These are phyloP conservation scores for Aporophyla nigra DNA, from an alignment of 2,888 invertebrate species.

Conservation along the genomic window DNA sequence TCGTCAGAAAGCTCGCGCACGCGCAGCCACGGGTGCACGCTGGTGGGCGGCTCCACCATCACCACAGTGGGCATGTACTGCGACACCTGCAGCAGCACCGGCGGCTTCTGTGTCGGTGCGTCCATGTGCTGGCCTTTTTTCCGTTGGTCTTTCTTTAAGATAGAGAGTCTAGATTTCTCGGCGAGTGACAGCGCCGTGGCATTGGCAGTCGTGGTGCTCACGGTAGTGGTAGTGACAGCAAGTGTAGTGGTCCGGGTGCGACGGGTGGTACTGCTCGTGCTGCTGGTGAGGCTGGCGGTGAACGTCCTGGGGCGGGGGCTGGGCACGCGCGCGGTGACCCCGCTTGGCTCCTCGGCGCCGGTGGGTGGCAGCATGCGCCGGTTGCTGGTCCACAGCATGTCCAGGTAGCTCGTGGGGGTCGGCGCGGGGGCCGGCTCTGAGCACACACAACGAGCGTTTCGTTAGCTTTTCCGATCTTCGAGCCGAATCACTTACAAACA, in stretches of 20 bases:
- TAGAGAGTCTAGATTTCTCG: slow-evolving; percentile 84
- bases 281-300: not conserved
- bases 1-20: slow-evolving; percentile 74
- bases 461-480: slow-evolving; percentile 72
- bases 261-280: slow-evolving; percentile 40
- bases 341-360: not conserved
- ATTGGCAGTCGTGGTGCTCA: slow-evolving; percentile 14
- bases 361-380: slow-evolving; percentile 44
- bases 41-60: slow-evolving; percentile 79
- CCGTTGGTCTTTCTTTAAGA: slow-evolving; percentile 81
- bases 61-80: slow-evolving; percentile 78
- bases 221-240: slow-evolving; percentile 21
- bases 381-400: slow-evolving; percentile 58
- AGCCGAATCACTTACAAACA: slow-evolving; percentile 35
- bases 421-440: slow-evolving; percentile 72
- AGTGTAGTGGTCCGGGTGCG: slow-evolving; percentile 21
- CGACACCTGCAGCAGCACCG: slow-evolving; percentile 83
- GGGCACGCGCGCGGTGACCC: slow-evolving; percentile 8
- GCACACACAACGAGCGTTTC: slow-evolving; percentile 82
- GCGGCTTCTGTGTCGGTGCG: slow-evolving; percentile 77
- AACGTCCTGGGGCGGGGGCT: slow-evolving; percentile 39
- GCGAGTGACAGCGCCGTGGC: slow-evolving; percentile 76
- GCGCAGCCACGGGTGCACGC: slow-evolving; percentile 69
- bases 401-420: slow-evolving; percentile 50
- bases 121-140: slow-evolving; percentile 75